Evolutionary conservation across 53 echinoderm and acorn worm species (phyloP).

Genomic region (Arbacia lixula): DNA sequence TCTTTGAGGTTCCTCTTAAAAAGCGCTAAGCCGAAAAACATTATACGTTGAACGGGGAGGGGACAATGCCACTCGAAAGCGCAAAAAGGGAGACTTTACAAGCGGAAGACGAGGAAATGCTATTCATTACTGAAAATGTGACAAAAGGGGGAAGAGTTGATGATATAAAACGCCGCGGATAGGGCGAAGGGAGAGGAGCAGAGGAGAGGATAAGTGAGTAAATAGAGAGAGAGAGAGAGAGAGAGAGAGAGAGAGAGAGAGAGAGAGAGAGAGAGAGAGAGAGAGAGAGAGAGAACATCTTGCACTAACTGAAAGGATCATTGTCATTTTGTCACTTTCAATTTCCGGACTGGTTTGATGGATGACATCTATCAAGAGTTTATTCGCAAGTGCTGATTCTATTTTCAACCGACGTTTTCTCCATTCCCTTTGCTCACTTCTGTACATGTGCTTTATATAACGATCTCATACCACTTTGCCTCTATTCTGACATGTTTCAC

Average conservation of each 20-base stretch:
- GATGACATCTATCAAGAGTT: too few species aligned
- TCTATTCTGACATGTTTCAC: too few species aligned
- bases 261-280: neutral
- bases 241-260: neutral
- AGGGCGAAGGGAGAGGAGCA: neutral
- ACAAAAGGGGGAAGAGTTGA: neutral
- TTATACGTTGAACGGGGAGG: conserved; percentile 1
- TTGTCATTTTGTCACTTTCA: conserved; percentile 6
- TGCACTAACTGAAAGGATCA: conserved; percentile 16
- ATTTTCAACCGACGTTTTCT: too few species aligned
- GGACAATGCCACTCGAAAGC: conserved; percentile 33
- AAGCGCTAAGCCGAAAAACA: conserved; percentile 17
- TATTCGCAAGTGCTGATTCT: too few species aligned
- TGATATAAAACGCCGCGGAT: neutral
- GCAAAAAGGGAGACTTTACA: conserved; percentile 9
- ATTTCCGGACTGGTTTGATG: conserved; percentile 5
- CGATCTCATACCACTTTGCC: too few species aligned
- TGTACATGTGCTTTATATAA: too few species aligned
- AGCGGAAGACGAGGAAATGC: conserved; percentile 24
- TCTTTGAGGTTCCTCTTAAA: neutral
- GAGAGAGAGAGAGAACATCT: neutral
- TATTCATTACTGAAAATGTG: neutral
- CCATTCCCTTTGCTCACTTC: too few species aligned
- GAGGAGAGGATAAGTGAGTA: neutral
- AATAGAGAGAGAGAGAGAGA: neutral